phyloP scores from a whole-genome alignment of 1,140 invertebrate species.

The Centruroides sculpturatus region DNA sequence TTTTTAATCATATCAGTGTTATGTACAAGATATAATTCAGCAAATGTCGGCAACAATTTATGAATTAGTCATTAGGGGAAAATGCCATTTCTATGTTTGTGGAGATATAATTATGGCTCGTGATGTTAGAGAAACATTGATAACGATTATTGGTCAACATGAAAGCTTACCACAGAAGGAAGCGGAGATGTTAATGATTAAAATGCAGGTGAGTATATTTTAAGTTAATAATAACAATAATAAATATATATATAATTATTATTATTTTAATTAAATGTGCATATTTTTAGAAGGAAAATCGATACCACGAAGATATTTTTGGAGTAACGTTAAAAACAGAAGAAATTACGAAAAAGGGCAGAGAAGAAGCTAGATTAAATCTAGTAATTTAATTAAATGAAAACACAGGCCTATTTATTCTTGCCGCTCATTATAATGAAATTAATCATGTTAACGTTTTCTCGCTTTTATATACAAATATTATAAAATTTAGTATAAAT shows the following conservation, averaged over 20 bases:
- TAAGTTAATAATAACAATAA: too few species aligned
- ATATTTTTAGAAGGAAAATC: constrained; percentile 55
- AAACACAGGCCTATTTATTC: too few species aligned
- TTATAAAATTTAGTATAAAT: too few species aligned
- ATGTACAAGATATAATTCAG: constrained; percentile 82
- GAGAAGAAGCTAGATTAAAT: constrained; percentile 9
- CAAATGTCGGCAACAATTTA: constrained; percentile 77
- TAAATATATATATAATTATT: too few species aligned
- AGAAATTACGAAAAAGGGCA: constrained; percentile 41
- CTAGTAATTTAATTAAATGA: too few species aligned
- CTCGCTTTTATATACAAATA: too few species aligned
- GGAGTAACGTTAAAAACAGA: constrained; percentile 80
- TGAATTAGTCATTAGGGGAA: constrained; percentile 66
- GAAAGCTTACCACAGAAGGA: constrained; percentile 31
- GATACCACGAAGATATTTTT: constrained; percentile 95
- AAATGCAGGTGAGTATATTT: too few species aligned
- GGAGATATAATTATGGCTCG: constrained; percentile 97
- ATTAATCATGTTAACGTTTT: too few species aligned
- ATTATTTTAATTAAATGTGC: too few species aligned
- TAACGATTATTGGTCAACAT: constrained; percentile 46
- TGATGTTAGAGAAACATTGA: constrained; percentile 63
- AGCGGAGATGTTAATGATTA: too few species aligned
- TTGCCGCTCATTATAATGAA: too few species aligned
- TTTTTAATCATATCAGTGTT: constrained; percentile 55
- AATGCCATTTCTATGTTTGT: constrained; percentile 93